Base-by-base conservation (phyloP, 2,113 vertebrate species). In the Collichthys lucidus region DNA sequence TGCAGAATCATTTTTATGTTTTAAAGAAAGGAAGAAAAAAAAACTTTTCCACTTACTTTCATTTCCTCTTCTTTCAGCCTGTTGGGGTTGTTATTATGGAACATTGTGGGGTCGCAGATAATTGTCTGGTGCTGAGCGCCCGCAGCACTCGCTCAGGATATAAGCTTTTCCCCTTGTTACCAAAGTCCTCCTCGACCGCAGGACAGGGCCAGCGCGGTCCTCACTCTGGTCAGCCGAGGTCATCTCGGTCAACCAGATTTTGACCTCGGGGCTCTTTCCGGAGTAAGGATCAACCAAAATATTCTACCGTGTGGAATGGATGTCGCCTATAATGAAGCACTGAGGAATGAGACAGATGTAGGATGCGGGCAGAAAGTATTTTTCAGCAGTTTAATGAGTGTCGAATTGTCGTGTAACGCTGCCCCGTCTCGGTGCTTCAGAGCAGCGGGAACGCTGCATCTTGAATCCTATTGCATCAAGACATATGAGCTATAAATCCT, bases 51-150 rank as follows among this genome's bases (percentile, higher is more conserved):
- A 83, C 79, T 86, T 86, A 29, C 75, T 81, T 86, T 80, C 55
- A 70, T 86, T 87, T 89, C 89, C 82, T 87, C 62, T 31, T 53
- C 57, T 69, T 55, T 62, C 66, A 47, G 77, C 74, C 70, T 19
- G 40, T 70, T 77, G 60, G 76, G 74, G 42, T 85, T 92, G 88
- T 88, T 88, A 85, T 87, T 89, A 77, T 91, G 90, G 88, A 92
- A 90, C 85, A 74, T 87, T 86, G 78, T 62, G 78, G 86, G 86
- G 86, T 89, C 74, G 42, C 62, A 79, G 85, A 86, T 88, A 86
- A 86, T 90, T 77, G 76, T 80, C 74, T 76, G 80, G 70, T 84
- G 73, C 86, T 52, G 67, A 49, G 72, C 10, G 46, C 55, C 83
- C 77, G 24, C 84, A 88, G 81, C 3, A 56, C 80, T 90, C 55